Evolutionary conservation across 1,140 invertebrate genomes (phyloP).

Genomic region (Vollenhovia emeryi): DNA sequence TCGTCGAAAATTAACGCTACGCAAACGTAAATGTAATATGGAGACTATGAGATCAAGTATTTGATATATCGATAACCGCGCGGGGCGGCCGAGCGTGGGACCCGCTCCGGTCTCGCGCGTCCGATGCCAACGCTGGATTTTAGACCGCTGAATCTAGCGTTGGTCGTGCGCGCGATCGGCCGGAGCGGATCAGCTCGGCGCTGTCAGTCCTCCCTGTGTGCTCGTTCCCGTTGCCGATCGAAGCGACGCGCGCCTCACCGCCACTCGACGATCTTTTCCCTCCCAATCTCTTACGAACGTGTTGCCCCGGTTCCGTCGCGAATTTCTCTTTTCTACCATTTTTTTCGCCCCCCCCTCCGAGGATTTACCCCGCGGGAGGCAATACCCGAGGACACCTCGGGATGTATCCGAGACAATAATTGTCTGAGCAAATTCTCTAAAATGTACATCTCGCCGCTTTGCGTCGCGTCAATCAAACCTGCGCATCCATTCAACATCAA

Average conservation of each 20-base stretch:
- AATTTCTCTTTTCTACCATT: not conserved
- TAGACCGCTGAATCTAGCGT: conserved; percentile 46
- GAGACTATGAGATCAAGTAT: conserved; percentile 51
- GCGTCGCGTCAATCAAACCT: not conserved
- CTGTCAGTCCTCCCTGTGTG: not conserved
- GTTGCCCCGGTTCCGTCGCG: not conserved
- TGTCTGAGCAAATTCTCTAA: conserved; percentile 24
- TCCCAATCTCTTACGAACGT: not conserved
- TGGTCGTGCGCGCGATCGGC: conserved; percentile 24
- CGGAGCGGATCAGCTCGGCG: conserved; percentile 21
- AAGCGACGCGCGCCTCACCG: conserved; percentile 7
- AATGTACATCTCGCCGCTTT: not conserved
- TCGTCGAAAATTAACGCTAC: conserved; percentile 47
- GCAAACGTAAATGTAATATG: conserved; percentile 36
- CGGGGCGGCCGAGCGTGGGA: conserved; percentile 24
- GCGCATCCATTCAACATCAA: not conserved
- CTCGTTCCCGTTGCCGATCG: conserved; percentile 10
- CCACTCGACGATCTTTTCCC: not conserved
- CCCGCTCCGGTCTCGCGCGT: not conserved
- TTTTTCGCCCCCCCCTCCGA: not conserved
- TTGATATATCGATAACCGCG: conserved; percentile 55
- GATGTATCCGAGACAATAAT: not conserved
- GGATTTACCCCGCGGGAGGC: not conserved
- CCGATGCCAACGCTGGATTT: conserved; percentile 22
- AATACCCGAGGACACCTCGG: not conserved